Evolutionary conservation across 2,797 vertebrate genomes (phyloP).

Genomic region (Xyrichtys novacula): DNA sequence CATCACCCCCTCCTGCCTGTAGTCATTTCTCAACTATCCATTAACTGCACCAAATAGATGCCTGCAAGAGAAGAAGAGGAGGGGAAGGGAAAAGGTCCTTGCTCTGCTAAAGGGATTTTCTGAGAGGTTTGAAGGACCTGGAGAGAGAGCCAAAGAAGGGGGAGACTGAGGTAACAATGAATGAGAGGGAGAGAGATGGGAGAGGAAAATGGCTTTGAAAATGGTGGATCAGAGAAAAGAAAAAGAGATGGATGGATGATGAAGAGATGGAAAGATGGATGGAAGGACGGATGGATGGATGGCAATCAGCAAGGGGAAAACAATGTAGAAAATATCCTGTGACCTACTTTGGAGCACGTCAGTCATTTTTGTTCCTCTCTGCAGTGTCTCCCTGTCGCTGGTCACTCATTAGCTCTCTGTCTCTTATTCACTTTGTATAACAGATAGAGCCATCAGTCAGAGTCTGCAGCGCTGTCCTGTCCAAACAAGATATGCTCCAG

Average conservation of each 20-base stretch:
- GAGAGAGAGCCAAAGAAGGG: constrained; percentile 24
- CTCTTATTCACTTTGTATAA: constrained; percentile 46
- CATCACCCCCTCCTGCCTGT: constrained; percentile 35
- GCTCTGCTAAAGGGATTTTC: constrained; percentile 74
- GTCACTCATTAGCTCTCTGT: constrained; percentile 61
- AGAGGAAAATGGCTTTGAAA: constrained; percentile 36
- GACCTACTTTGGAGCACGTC: constrained; percentile 69
- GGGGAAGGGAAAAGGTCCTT: constrained; percentile 68
- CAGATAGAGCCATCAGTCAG: constrained; percentile 30
- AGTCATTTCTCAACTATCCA: constrained; percentile 77
- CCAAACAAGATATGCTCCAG: constrained; percentile 5
- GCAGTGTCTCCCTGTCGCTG: constrained; percentile 45
- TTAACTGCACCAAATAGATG: constrained; percentile 76
- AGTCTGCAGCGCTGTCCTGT: constrained; percentile 1
- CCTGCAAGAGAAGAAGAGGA: constrained; percentile 71
- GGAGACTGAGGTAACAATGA: constrained; percentile 38
- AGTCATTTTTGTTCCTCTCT: constrained; percentile 25
- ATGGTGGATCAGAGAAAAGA: constrained; percentile 24
- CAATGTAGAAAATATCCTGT: constrained; percentile 41
- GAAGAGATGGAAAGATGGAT: constrained; percentile 41
- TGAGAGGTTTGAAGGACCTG: constrained; percentile 47
- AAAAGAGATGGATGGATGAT: no score
- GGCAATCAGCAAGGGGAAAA: constrained; percentile 20
- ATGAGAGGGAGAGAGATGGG: constrained; percentile 14
- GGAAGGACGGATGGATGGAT: constrained; percentile 1